phyloP scores from a whole-genome alignment of 2,888 invertebrate genomes.

The Thecocarcelia acutangulata region DNA sequence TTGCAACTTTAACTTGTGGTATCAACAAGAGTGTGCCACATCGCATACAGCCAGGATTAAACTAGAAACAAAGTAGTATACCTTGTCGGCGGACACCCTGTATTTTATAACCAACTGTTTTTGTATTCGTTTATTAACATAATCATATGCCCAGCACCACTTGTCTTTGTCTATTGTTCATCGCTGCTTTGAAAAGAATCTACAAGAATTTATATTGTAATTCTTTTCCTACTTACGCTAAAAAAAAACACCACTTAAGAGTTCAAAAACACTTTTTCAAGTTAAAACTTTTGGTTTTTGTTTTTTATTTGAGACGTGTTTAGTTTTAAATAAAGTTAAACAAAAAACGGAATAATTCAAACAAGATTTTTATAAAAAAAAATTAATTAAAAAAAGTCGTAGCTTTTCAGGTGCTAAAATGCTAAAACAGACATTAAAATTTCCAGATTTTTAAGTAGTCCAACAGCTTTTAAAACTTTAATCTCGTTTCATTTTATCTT shows the following conservation, averaged over 20 bases:
- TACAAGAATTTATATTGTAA: slow-evolving; percentile 44
- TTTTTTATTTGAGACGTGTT: slow-evolving; percentile 22
- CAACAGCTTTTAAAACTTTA: slow-evolving; percentile 6
- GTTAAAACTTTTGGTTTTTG: slow-evolving; percentile 13
- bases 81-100: too few relatives aligned
- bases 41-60: too few relatives aligned
- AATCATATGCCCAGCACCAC: slow-evolving; percentile 50
- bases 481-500: too few relatives aligned
- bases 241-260: slow-evolving; percentile 41
- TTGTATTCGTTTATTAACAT: slow-evolving; percentile 47
- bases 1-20: too few relatives aligned
- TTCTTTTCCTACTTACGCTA: slow-evolving; percentile 25
- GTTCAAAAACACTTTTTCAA: slow-evolving; percentile 47
- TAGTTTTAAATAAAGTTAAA: slow-evolving; percentile 15
- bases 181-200: slow-evolving; percentile 23
- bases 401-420: slow-evolving; percentile 24
- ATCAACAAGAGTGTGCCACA: too few relatives aligned
- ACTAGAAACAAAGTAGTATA: too few relatives aligned
- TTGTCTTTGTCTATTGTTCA: slow-evolving; percentile 49
- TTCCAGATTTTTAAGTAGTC: not conserved
- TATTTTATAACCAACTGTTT: slow-evolving; percentile 1
- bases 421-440: not conserved
- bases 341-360: slow-evolving; percentile 4
- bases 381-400: too few relatives aligned
- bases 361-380: slow-evolving; percentile 26